Base-by-base conservation (phyloP, 2,797 vertebrate genomes). In the Aphelocoma californica region DNA sequence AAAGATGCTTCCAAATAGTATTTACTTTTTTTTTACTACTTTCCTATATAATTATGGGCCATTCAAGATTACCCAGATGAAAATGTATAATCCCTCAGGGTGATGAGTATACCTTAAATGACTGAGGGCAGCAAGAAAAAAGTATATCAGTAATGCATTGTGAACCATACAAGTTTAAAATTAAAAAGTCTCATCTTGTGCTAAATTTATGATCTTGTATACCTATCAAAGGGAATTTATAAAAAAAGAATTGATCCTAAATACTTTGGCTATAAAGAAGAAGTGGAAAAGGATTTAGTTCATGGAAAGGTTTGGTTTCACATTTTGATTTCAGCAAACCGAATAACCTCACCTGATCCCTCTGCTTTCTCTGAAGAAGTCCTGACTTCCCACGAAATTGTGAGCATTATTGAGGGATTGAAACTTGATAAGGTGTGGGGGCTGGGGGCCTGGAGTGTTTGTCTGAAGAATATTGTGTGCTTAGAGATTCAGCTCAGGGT, bases 371-470 rank as follows among this genome's bases (percentile, higher is more conserved):
- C 67, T 80, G 71, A 85, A 90, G 60, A 72, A 79, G 58, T 85
- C 56, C 51, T 90, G 92, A 91, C 71, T 94, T 71, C 64, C 87
- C 56, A 58, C 5, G 3, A 91, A 94, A 87, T 70, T 91, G 58
- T 94, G 81, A 80, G 71, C 56, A 66, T 93, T 96, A 93, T 36
- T 80, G 89, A 80, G 81, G 81, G 84, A 84, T 42, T 91, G 87
- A 85, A 85, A 86, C 34, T 88, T 83, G 92, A 86, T 92, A 88
- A 92, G 40, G 47, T 51, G 18, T 69, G 23, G 29, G 60, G 56
- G 29, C 13, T 80, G 47, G 75, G 72, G 62, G 18, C n/a, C 65
- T 25, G 56, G 44, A n/a, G 36, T 93, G 32, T 82, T 89, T 93
- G 58, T 87, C 54, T 75, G 56, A 86, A 78, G 84, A 94, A 77